phyloP scores from a whole-genome alignment of 2,113 vertebrate genomes.

The Hiodon alosoides region DNA sequence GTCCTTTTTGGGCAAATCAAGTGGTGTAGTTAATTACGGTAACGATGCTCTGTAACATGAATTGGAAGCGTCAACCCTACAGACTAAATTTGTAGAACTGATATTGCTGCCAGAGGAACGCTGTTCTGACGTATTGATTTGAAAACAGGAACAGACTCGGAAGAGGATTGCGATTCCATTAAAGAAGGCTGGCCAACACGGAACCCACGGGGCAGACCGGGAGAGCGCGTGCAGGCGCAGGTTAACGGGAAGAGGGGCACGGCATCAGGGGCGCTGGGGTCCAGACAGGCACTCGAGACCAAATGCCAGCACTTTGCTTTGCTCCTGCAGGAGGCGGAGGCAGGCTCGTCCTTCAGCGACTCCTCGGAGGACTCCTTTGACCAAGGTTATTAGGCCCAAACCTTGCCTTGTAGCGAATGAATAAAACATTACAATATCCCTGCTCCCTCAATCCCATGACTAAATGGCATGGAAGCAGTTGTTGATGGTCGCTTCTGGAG shows the following conservation, averaged over 20 bases:
- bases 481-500: slow-evolving; percentile 55
- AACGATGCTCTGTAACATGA: neutral
- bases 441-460: neutral
- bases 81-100: neutral
- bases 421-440: slow-evolving; percentile 22
- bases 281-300: slow-evolving; percentile 69
- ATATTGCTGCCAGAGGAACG: neutral
- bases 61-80: no score
- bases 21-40: neutral
- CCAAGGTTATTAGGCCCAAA: slow-evolving; percentile 91
- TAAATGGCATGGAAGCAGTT: slow-evolving; percentile 39
- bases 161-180: slow-evolving; percentile 71
- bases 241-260: slow-evolving; percentile 47
- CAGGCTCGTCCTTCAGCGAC: slow-evolving; percentile 52
- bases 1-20: neutral
- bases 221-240: slow-evolving; percentile 62
- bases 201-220: slow-evolving; percentile 48
- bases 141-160: slow-evolving; percentile 88
- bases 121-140: slow-evolving; percentile 46
- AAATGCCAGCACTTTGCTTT: slow-evolving; percentile 84
- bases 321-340: slow-evolving; percentile 82
- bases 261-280: slow-evolving; percentile 60
- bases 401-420: slow-evolving; percentile 48
- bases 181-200: slow-evolving; percentile 77
- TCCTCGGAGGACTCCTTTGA: slow-evolving; percentile 92